A percentile compares a stretch with the other conserved stretches of the same genome.
Evolutionary conservation across 2,888 invertebrate species (phyloP).

Genomic region (Drosophila colorata): DNA sequence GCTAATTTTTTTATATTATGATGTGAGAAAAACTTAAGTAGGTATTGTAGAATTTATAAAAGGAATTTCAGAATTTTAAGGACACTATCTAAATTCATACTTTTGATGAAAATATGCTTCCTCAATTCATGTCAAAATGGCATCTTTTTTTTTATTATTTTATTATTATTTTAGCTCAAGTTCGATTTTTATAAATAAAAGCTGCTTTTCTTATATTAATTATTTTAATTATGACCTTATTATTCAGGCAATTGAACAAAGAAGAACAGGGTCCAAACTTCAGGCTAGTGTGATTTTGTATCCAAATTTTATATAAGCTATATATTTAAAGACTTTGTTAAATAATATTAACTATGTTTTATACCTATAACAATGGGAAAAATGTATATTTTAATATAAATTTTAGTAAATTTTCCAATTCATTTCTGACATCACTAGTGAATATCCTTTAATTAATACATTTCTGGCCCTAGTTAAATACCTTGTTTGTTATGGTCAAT

Average conservation of each 20-base stretch:
- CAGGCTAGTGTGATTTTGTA: too few relatives aligned
- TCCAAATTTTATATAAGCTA: too few relatives aligned
- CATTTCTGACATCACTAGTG: background rate
- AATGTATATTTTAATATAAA: background rate
- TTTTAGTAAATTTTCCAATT: background rate
- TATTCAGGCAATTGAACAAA: too few relatives aligned
- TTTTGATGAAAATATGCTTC: background rate
- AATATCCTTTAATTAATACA: background rate
- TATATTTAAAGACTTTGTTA: too few relatives aligned
- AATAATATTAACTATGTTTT: background rate
- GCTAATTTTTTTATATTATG: constrained; percentile 5
- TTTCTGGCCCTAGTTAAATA: background rate
- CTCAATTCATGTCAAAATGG: background rate
- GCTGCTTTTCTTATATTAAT: too few relatives aligned
- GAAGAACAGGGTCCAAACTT: too few relatives aligned
- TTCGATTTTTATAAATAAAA: too few relatives aligned
- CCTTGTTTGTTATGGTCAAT: background rate
- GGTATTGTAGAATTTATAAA: background rate
- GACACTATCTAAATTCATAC: background rate
- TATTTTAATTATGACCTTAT: too few relatives aligned
- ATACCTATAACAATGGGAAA: too few relatives aligned
- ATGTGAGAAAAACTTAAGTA: background rate
- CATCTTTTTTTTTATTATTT: too few relatives aligned
- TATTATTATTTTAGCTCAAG: too few relatives aligned
- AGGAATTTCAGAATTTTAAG: background rate